Evolutionary conservation across 1,140 invertebrate genomes (phyloP), one percentile per base, ranked within the genome.

Genomic region (Pseudomyrmex dendroicus): DNA sequence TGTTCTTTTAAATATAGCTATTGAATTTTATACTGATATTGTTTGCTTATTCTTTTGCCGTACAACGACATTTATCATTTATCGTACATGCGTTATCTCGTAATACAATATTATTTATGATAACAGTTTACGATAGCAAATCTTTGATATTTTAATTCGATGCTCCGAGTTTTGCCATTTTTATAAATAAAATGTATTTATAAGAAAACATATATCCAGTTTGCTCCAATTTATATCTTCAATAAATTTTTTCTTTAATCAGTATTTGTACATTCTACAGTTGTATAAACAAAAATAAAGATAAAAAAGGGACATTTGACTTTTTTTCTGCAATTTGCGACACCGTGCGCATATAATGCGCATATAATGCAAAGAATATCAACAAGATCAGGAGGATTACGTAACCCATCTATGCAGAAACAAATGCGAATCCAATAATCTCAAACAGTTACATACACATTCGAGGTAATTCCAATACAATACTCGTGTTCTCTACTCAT

Each of bases 351-450:
- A 15, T 17, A 57, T 17, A 20, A 59, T 12, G 10, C 9, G 4
- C 25, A 15, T 17, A 57, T 17, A 20, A 59, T 22, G 9, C 17
- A n/a, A n/a, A 25, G n/a, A 56, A 22, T 46, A 15, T 59, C 59
- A 61, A 61, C 44, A 22, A 74, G 46, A 48, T 74, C 64, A 64
- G 13, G 2, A 12, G 48, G 61, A 52, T 76, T 76, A 64, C 17
- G n/a, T 64, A 52, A 64, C 12, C n/a, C 25, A n/a, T 76, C n/a
- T 76, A 12, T 17, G 22, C 35, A 1, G 46, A 52, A 44, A 35
- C 46, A 52, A 12, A 35, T 7, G 59, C 2, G 46, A 76, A 64
- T 54, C 22, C 46, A n/a, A 50, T 76, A 76, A 76, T 64, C n/a
- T n/a, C 7, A n/a, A 50, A 9, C 25, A 2, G 2, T 61, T 35